Conservation (phyloP, 2,113 vertebrate species). For the Oreochromis niloticus region DNA sequence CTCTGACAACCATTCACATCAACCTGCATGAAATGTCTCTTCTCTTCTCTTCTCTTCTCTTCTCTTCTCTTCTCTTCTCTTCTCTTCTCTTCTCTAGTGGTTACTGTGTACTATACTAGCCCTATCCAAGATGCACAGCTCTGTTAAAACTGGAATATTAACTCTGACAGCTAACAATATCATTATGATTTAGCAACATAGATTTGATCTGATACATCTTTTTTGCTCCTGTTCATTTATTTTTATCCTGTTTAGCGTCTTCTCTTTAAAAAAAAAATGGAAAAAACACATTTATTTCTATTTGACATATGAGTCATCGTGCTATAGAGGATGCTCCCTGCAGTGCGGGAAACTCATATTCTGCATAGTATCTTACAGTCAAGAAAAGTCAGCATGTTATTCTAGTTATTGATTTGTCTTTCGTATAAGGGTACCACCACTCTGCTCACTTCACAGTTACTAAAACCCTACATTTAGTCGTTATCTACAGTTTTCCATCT, state of each 20-base stretch:
- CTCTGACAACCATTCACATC: constrained; percentile 28
- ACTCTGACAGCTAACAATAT: neutral
- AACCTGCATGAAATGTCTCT: neutral
- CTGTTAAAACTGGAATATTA: neutral
- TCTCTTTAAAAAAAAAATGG: neutral
- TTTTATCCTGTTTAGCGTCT: neutral
- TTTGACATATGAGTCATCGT: constrained; percentile 2
- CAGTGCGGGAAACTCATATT: neutral
- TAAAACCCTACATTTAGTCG: neutral
- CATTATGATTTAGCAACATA: neutral
- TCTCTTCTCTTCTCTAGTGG: neutral
- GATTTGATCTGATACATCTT: neutral
- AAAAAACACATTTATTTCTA: neutral
- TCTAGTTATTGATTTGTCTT: neutral
- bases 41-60: neutral
- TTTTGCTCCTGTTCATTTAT: neutral
- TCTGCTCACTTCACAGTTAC: neutral
- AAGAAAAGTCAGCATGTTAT: neutral
- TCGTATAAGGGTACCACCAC: neutral
- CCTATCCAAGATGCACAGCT: neutral
- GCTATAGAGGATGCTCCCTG: neutral
- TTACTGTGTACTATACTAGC: neutral
- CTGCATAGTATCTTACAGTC: neutral
- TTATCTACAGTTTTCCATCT: neutral
- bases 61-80: neutral